Evolutionary conservation across 2,888 invertebrate genomes (phyloP).

Genomic region (Athalia circularis): DNA sequence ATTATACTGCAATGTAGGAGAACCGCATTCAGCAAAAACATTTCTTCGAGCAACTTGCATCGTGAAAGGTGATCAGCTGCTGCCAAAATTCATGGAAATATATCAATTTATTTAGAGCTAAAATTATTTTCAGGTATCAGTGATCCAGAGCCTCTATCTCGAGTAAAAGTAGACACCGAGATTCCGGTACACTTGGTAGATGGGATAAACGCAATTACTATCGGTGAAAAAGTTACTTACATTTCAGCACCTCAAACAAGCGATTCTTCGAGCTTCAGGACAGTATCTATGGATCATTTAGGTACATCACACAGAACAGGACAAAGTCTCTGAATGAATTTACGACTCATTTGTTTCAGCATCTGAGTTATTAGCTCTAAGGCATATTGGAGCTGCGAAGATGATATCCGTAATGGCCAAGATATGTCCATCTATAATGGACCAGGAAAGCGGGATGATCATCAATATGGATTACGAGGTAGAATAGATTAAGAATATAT

Average conservation of each 20-base stretch:
- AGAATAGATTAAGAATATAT: neutral
- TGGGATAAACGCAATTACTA: slow-evolving; percentile 61
- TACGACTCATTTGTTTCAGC: slow-evolving; percentile 46
- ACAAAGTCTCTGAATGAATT: neutral
- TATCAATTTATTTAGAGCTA: neutral
- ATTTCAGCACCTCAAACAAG: slow-evolving; percentile 48
- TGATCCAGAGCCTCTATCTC: slow-evolving; percentile 16
- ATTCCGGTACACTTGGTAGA: slow-evolving; percentile 47
- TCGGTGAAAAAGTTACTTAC: slow-evolving; percentile 62
- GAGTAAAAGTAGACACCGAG: neutral
- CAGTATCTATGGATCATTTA: neutral
- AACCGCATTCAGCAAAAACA: slow-evolving; percentile 74
- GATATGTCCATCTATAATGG: slow-evolving; percentile 75
- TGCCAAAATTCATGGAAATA: neutral
- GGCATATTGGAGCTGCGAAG: slow-evolving; percentile 63
- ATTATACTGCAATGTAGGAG: slow-evolving; percentile 74
- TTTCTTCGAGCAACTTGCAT: slow-evolving; percentile 71
- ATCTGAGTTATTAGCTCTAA: slow-evolving; percentile 63
- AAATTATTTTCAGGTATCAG: slow-evolving; percentile 9
- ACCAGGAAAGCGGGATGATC: slow-evolving; percentile 66
- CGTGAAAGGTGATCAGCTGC: slow-evolving; percentile 45
- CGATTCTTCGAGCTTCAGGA: neutral
- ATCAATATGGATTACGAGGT: slow-evolving; percentile 75
- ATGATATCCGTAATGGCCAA: slow-evolving; percentile 64
- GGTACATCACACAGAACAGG: neutral